Percentiles rank a stretch among this genome's conserved stretches.
phyloP scores from a whole-genome alignment of 2,797 vertebrate genomes.

The Artibeus jamaicensis region DNA sequence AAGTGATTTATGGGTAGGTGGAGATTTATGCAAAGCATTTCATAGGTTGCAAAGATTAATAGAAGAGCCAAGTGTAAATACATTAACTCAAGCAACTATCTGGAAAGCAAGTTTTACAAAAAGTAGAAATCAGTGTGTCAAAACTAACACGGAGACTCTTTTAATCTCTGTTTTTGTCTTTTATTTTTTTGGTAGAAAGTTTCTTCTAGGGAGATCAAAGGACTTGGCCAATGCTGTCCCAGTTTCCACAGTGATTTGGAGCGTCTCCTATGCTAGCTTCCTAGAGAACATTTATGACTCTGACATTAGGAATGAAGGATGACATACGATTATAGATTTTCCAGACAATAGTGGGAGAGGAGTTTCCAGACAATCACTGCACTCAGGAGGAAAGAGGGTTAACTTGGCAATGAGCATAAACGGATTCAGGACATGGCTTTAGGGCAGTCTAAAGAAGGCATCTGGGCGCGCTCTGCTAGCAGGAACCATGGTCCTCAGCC shows the following conservation, averaged over 20 bases:
- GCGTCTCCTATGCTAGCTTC: not conserved
- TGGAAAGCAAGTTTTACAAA: slow-evolving; percentile 72
- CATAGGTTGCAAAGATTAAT: slow-evolving; percentile 70
- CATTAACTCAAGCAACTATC: slow-evolving; percentile 69
- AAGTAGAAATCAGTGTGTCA: slow-evolving; percentile 47
- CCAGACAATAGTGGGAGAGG: not conserved
- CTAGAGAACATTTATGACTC: not conserved
- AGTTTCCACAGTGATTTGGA: not conserved
- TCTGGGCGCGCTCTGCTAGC: not conserved
- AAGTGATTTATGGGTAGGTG: slow-evolving; percentile 67
- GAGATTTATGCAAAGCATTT: slow-evolving; percentile 62
- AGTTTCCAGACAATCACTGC: not conserved
- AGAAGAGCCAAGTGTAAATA: slow-evolving; percentile 68
- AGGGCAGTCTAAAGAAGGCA: not conserved
- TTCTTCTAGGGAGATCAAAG: not conserved
- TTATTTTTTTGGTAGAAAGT: not conserved
- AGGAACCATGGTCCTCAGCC: not conserved
- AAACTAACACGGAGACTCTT: slow-evolving; percentile 25
- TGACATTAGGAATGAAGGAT: not conserved
- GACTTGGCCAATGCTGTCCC: not conserved
- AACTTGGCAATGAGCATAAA: not conserved
- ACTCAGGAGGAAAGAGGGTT: not conserved
- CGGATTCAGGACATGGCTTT: not conserved
- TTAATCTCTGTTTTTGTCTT: not conserved
- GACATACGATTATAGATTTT: not conserved